Percentiles rank a stretch among this genome's conserved stretches.
Evolutionary conservation across 2,113 vertebrate species (phyloP).

Genomic region (Mobula birostris): DNA sequence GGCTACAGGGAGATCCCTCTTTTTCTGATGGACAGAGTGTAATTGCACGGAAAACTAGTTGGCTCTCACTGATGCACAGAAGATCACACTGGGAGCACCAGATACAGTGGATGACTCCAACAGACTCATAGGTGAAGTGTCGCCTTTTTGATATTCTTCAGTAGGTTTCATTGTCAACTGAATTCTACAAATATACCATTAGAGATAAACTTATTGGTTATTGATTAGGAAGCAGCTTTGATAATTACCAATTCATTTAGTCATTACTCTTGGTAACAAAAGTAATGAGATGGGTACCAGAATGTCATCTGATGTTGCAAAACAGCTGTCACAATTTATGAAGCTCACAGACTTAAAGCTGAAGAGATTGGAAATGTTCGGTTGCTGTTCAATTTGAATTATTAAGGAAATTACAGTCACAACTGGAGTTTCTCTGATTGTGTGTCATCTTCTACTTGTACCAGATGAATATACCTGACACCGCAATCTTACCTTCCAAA

Average conservation of each 20-base stretch:
- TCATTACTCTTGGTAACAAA: neutral
- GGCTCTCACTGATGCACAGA: no score
- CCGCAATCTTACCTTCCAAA: neutral
- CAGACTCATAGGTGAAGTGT: no score
- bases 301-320: neutral
- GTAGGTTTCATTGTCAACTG: neutral
- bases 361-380: neutral
- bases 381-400: neutral
- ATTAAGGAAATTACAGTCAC: neutral
- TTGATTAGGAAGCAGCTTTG: neutral
- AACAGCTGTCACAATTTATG: neutral
- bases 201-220: neutral
- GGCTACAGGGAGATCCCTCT: no score
- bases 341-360: neutral
- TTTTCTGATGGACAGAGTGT: no score
- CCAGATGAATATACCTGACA: neutral
- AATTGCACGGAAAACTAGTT: no score
- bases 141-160: neutral
- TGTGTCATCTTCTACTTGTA: neutral
- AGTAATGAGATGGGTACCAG: neutral
- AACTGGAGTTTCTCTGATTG: neutral
- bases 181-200: neutral
- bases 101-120: no score
- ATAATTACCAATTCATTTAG: neutral
- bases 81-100: no score